These are phyloP conservation scores for Tolmerus cingulatus DNA, from an alignment of 2,888 invertebrate species.

Conservation along the genomic window DNA sequence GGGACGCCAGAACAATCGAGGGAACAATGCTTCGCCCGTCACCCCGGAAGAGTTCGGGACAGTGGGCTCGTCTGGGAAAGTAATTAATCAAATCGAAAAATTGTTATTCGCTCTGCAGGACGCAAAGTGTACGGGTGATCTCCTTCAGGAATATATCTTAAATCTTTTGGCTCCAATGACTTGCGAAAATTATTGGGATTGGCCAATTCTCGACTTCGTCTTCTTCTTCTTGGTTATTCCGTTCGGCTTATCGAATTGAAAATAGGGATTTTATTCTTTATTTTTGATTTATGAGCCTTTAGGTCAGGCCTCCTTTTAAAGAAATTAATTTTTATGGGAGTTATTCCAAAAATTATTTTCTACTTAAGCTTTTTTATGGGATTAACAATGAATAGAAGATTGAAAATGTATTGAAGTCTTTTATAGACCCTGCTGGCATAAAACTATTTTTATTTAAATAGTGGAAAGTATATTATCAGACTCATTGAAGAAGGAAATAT, in stretches of 20 bases:
- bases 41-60: neutral
- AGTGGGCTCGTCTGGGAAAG: neutral
- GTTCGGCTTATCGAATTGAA: neutral
- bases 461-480: too few species aligned
- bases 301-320: neutral
- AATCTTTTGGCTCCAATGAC: neutral
- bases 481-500: too few species aligned
- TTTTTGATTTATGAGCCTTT: neutral
- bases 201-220: neutral
- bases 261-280: neutral
- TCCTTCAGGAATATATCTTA: neutral
- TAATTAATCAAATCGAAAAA: conserved; percentile 19
- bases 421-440: neutral
- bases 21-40: neutral
- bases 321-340: neutral
- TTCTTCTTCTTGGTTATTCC: neutral
- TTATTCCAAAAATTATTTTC: neutral
- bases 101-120: neutral
- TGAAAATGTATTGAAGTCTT: neutral
- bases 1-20: neutral
- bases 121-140: neutral
- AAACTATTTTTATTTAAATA: too few species aligned
- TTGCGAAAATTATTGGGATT: neutral
- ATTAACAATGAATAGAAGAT: neutral
- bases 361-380: neutral